These are phyloP conservation scores for Balaenoptera acutorostrata DNA, from an alignment of 2,113 vertebrate species.

Conservation along the genomic window DNA sequence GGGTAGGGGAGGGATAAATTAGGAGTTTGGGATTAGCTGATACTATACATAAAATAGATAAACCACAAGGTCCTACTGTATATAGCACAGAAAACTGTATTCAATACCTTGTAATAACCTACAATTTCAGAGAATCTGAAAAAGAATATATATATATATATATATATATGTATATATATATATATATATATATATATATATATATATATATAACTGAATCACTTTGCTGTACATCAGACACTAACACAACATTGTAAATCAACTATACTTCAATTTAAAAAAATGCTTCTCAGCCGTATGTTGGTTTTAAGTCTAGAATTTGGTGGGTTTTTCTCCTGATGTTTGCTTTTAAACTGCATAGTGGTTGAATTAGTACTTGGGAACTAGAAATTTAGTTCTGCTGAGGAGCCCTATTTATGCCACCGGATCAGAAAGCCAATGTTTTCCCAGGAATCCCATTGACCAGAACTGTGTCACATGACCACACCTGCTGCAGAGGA, in stretches of 20 bases:
- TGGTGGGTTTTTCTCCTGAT: accelerated
- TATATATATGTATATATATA: neutral
- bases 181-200: neutral
- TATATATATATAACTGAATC: neutral
- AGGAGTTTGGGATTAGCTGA: too few relatives aligned
- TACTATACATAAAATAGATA: too few relatives aligned
- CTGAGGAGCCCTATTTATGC: neutral
- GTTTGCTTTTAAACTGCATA: neutral
- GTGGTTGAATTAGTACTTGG: too few relatives aligned
- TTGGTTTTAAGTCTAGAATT: neutral
- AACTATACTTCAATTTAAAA: neutral
- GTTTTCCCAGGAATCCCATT: neutral
- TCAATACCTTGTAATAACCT: too few relatives aligned
- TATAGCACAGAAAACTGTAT: too few relatives aligned
- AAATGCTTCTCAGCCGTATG: too few relatives aligned
- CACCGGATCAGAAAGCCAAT: neutral
- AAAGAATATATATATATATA: neutral
- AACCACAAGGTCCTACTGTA: too few relatives aligned
- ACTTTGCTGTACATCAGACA: neutral
- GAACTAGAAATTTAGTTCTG: neutral
- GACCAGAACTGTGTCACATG: neutral
- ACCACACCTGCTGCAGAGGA: neutral
- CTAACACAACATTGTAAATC: neutral
- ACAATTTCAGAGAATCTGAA: too few relatives aligned
- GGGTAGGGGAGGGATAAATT: too few relatives aligned